phyloP scores from a whole-genome alignment of 2,113 vertebrate species.

The Poeciliopsis occidentalis region DNA sequence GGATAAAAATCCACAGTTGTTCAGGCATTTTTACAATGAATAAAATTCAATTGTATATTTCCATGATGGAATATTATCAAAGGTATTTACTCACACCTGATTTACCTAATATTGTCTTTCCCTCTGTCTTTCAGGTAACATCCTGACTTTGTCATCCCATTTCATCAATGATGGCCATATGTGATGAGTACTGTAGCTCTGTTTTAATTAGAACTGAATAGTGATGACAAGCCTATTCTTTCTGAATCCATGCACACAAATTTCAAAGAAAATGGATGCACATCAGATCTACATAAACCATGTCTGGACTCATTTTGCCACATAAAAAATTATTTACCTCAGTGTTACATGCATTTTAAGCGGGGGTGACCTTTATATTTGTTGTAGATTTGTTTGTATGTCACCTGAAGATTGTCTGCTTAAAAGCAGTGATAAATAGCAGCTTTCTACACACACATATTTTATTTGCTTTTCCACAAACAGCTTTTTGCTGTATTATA shows the following conservation, averaged over 20 bases:
- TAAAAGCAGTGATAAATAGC: background rate
- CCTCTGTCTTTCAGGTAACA: conserved; percentile 75
- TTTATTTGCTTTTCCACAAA: background rate
- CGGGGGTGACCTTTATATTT: background rate
- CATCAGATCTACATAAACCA: too few relatives aligned
- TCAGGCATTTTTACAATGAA: background rate
- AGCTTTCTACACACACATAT: conserved; percentile 10
- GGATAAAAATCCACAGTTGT: background rate
- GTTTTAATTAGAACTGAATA: background rate
- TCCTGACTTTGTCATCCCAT: conserved; percentile 36
- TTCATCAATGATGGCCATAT: conserved; percentile 32
- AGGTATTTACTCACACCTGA: background rate
- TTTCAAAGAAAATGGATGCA: too few relatives aligned
- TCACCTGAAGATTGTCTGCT: background rate
- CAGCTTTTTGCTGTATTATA: conserved; percentile 29
- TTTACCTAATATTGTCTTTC: conserved; percentile 41
- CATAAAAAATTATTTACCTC: background rate
- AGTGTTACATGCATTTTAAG: background rate
- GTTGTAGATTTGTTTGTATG: conserved; percentile 2
- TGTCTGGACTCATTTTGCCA: too few relatives aligned
- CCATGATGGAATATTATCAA: background rate
- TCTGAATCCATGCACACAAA: background rate
- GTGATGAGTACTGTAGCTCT: conserved; percentile 60
- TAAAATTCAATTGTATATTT: background rate
- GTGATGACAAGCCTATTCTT: background rate